A percentile compares a stretch with the other conserved stretches of the same genome.
Conservation (phyloP, 2,113 vertebrate species). For the Lepisosteus oculatus region DNA sequence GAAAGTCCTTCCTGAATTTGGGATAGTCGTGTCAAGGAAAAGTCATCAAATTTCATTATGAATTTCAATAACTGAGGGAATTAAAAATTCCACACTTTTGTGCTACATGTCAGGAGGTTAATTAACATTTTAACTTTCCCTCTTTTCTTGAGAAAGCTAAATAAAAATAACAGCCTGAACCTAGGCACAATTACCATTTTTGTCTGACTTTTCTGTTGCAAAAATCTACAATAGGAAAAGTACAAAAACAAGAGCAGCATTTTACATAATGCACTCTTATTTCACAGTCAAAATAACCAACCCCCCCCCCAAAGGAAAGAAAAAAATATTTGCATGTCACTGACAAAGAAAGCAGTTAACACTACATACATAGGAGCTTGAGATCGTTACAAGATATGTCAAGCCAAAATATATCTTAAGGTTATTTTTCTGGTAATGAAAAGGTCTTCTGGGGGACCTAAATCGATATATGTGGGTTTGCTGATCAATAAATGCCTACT, state of each 20-base stretch:
- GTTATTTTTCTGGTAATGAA: conserved; percentile 51
- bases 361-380: conserved; percentile 54
- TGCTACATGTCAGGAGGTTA: too few relatives aligned
- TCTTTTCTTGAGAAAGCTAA: too few relatives aligned
- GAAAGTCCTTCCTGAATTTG: conserved; percentile 93
- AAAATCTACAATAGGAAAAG: too few relatives aligned
- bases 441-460: conserved; percentile 59
- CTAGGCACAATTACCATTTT: too few relatives aligned
- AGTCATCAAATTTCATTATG: neutral
- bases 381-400: conserved; percentile 54
- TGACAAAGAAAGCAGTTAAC: conserved; percentile 70
- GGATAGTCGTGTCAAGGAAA: conserved; percentile 78
- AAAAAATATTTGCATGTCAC: conserved; percentile 65
- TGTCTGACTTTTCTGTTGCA: too few relatives aligned
- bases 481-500: conserved; percentile 72
- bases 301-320: conserved; percentile 32
- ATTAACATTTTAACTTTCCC: neutral
- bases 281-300: conserved; percentile 65
- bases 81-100: too few relatives aligned
- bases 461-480: conserved; percentile 63
- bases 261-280: conserved; percentile 67
- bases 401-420: conserved; percentile 54
- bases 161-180: too few relatives aligned
- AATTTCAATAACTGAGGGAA: neutral
- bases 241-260: conserved; percentile 3